Percentiles rank a stretch among this genome's conserved stretches.
These are phyloP conservation scores for Coregonus ussuriensis DNA, from an alignment of 2,797 vertebrate genomes.

Conservation along the genomic window DNA sequence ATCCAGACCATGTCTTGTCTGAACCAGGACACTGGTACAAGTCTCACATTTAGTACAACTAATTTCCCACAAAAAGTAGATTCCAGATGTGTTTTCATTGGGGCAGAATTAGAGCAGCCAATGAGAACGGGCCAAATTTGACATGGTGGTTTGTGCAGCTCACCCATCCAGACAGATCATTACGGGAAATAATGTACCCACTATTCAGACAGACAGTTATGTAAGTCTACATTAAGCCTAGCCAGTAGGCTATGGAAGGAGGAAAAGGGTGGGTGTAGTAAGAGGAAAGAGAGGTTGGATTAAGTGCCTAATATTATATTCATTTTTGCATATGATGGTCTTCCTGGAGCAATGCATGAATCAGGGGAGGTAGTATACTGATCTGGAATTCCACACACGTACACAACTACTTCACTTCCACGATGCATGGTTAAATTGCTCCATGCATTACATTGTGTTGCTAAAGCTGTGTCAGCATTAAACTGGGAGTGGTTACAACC, in stretches of 20 bases:
- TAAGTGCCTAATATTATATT: conserved; percentile 21
- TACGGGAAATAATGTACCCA: conserved; percentile 9
- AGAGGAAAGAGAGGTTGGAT: conserved; percentile 33
- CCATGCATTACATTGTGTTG: conserved; percentile 5
- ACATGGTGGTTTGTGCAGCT: not conserved
- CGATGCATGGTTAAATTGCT: conserved; percentile 9
- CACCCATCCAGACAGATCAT: not conserved
- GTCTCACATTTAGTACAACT: not conserved
- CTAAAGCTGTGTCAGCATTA: conserved; percentile 10
- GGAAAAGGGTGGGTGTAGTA: conserved; percentile 26
- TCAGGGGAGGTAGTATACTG: not conserved
- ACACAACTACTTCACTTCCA: not conserved
- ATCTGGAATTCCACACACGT: not conserved
- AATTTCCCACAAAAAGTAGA: not conserved
- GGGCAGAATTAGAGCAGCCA: not conserved
- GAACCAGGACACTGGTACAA: not conserved
- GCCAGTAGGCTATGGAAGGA: conserved; percentile 21
- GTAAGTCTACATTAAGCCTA: conserved; percentile 38
- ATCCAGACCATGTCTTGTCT: not conserved
- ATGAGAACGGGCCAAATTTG: not conserved
- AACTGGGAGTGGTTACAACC: conserved; percentile 1
- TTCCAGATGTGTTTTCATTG: not conserved
- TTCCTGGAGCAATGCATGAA: conserved; percentile 10
- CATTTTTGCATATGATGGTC: not conserved
- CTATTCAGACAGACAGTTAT: conserved; percentile 45